phyloP scores from a whole-genome alignment of 2,113 vertebrate genomes.

The Shinisaurus crocodilurus region DNA sequence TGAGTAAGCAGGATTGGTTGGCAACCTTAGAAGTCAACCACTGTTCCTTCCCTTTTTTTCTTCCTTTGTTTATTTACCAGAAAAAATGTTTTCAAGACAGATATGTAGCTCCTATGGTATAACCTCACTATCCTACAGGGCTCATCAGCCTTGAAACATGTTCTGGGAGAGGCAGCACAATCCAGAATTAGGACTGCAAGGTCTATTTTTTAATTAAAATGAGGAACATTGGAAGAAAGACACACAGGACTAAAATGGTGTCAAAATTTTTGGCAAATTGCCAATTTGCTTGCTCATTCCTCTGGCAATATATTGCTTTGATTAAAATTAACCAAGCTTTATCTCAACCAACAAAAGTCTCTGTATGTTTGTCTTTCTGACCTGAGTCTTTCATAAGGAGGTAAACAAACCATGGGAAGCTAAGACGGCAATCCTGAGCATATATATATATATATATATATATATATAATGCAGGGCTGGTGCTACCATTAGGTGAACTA shows the following conservation, averaged over 20 bases:
- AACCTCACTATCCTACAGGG: not conserved
- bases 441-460: no score
- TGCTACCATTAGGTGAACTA: no score
- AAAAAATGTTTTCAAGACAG: not conserved
- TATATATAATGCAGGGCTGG: no score
- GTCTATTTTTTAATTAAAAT: no score
- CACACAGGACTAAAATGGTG: not conserved
- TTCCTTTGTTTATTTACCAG: slow-evolving; percentile 12
- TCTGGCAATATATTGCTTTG: not conserved
- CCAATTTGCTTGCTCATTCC: not conserved
- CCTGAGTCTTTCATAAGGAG: not conserved
- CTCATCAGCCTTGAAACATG: not conserved
- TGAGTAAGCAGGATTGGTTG: not conserved
- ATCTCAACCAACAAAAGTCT: not conserved
- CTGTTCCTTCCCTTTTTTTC: not conserved
- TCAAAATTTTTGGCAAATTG: not conserved
- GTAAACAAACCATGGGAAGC: not conserved
- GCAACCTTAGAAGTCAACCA: not conserved
- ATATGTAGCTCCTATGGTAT: not conserved
- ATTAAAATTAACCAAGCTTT: not conserved
- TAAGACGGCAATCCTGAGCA: not conserved
- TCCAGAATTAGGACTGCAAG: no score
- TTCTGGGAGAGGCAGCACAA: no score
- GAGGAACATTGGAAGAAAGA: no score
- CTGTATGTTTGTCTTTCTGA: not conserved